Evolutionary conservation across 2,888 invertebrate genomes (phyloP).

Genomic region (Himalopsyche anomala): DNA sequence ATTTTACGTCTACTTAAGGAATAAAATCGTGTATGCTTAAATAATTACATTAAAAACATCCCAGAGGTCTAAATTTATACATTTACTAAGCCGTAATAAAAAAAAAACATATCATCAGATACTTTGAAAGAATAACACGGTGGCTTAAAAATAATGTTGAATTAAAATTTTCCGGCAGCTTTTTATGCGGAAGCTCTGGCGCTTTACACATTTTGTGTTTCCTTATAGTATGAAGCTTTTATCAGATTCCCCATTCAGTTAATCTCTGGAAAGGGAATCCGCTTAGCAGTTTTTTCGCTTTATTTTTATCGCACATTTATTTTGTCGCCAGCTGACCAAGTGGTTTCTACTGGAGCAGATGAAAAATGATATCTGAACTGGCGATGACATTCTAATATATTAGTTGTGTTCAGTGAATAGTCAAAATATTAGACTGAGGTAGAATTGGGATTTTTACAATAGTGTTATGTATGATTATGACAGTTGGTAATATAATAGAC

Average conservation of each 20-base stretch:
- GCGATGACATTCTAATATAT: not conserved
- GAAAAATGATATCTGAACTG: constrained; percentile 2
- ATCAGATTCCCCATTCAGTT: constrained; percentile 11
- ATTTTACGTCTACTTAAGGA: no score
- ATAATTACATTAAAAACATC: no score
- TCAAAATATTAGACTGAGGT: not conserved
- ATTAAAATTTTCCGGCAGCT: not conserved
- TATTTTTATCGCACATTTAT: constrained; percentile 19
- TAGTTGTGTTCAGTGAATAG: not conserved
- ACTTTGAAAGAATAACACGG: no score
- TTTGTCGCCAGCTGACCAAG: constrained; percentile 27
- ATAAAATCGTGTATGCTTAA: no score
- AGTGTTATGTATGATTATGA: no score
- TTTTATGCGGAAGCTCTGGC: constrained; percentile 9
- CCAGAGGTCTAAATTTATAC: no score
- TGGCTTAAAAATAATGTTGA: constrained; percentile 11
- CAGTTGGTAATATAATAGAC: no score
- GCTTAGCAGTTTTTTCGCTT: constrained; percentile 26
- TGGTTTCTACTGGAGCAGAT: not conserved
- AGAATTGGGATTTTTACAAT: no score
- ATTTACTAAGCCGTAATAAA: no score
- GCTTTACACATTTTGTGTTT: not conserved
- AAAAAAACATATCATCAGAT: no score
- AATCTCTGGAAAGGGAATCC: constrained; percentile 1
- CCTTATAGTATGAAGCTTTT: constrained; percentile 1